Evolutionary conservation across 2,888 invertebrate genomes (phyloP), one percentile per base, ranked within the genome.

Genomic region (Azorinus chamasolen): DNA sequence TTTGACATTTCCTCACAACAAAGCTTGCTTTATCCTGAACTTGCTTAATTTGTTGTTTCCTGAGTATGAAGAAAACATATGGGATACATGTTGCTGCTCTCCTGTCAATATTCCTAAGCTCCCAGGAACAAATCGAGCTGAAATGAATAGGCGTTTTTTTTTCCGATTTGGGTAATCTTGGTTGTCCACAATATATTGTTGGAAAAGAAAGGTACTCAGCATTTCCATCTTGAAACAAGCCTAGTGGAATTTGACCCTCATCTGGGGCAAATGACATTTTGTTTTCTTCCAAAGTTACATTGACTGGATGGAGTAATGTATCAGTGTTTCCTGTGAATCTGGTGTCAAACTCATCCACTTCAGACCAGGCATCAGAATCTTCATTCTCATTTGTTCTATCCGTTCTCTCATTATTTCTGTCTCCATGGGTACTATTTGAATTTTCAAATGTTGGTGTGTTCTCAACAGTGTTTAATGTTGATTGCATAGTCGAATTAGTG

Each of bases 41-140:
- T 24, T 70, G 64, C 41, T 71, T 71, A 10, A 71, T 57, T 39
- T 63, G 63, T 5, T 58, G 48, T 25, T 54, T 70, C 16, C 63
- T 74, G 12, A 65, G 2, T 65, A 72, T 75, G 46, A 59, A 79
- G 32, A 75, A 75, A 1, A 79, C 48, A 18, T 71, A 68, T 41
- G 63, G 25, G 1, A 79, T 27, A 46, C 20, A 50, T 3, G 10
- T 51, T 16, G 79, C 75, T 25, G 57, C 68, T 25, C 79, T 39
- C 51, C 75, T 62, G 32, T 70, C 70, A 24, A 41, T 12, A 51
- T 61, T 53, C 45, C 69, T 24, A n/a, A 62, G 24, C 39, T 66
- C 65, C 39, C 54, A 54, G 54, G 65, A 65, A 39, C 50, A 55
- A 12, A 72, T 72, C 12, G 64, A 58, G 32, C 51, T 51, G 24